These are phyloP conservation scores for Pheosia tremula DNA, from an alignment of 2,888 invertebrate genomes.

Conservation along the genomic window DNA sequence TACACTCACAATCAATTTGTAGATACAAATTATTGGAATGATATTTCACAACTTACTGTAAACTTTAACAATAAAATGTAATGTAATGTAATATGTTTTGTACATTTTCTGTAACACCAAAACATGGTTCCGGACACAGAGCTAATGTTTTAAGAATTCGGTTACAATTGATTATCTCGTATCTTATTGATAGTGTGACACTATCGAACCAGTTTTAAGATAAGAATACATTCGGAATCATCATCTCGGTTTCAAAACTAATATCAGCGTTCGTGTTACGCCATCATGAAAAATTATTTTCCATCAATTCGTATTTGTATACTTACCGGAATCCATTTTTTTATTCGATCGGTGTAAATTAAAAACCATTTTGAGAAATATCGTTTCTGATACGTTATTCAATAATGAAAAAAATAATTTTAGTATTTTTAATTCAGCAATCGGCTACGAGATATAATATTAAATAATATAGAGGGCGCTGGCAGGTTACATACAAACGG, in stretches of 20 bases:
- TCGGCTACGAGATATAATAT: no score
- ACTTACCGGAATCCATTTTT: no score
- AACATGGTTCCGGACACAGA: constrained; percentile 21
- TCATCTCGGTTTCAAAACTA: not conserved
- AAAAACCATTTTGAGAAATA: no score
- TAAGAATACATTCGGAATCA: constrained; percentile 6
- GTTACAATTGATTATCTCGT: constrained; percentile 24
- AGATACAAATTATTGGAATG: constrained; percentile 61
- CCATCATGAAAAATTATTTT: no score
- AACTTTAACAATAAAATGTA: constrained; percentile 8
- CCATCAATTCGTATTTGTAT: no score
- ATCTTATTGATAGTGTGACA: constrained; percentile 27
- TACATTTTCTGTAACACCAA: constrained; percentile 20
- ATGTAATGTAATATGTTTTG: constrained; percentile 8
- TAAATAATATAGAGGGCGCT: no score
- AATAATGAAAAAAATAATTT: no score
- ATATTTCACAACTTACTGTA: constrained; percentile 6
- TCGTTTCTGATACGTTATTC: no score
- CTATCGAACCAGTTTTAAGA: constrained; percentile 14
- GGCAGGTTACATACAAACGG: no score
- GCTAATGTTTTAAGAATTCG: constrained; percentile 9
- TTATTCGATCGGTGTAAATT: no score
- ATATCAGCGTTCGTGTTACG: no score
- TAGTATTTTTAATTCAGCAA: no score
- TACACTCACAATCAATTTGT: constrained; percentile 60